A percentile compares a stretch with the other conserved stretches of the same genome.
Conservation (phyloP, 2,888 invertebrate species). For the Caenorhabditis panamensis region DNA sequence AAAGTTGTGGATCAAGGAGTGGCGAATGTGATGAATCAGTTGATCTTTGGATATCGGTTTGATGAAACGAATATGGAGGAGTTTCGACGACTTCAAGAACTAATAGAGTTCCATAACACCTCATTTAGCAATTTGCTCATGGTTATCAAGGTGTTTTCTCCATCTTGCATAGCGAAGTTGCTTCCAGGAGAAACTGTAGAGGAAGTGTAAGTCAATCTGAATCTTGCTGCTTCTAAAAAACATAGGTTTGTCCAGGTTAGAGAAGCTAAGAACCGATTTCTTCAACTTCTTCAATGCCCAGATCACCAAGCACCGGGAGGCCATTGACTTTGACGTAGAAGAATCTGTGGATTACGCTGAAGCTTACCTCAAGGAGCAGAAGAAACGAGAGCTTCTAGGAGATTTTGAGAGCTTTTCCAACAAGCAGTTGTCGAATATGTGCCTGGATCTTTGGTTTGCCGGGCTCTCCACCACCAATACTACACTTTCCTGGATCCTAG, state of each 20-base stretch:
- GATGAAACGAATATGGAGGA: constrained; percentile 22
- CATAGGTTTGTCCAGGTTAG: constrained; percentile 6
- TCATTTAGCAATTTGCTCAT: neutral
- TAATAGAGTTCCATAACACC: constrained; percentile 25
- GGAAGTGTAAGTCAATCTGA: constrained; percentile 17
- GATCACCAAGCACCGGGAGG: constrained; percentile 47
- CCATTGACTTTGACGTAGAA: constrained; percentile 31
- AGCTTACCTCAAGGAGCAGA: constrained; percentile 63
- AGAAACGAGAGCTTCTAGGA: constrained; percentile 39
- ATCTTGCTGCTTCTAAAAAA: neutral
- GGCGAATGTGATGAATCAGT: constrained; percentile 55
- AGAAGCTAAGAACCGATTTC: constrained; percentile 51
- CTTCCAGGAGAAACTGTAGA: constrained; percentile 13
- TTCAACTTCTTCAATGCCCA: constrained; percentile 53
- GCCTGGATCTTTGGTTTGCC: constrained; percentile 51
- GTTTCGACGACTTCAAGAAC: constrained; percentile 13
- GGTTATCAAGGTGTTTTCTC: constrained; percentile 11
- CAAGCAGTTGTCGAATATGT: constrained; percentile 44
- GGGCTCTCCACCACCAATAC: constrained; percentile 45
- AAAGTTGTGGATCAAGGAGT: constrained; percentile 40
- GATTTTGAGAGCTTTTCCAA: constrained; percentile 45
- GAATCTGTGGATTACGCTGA: constrained; percentile 58
- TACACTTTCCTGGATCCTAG: constrained; percentile 35
- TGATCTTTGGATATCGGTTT: constrained; percentile 62
- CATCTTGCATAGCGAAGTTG: neutral